Evolutionary conservation across 2,797 vertebrate species (phyloP), one percentile per base, ranked within the genome.

Genomic region (Selene dorsalis): DNA sequence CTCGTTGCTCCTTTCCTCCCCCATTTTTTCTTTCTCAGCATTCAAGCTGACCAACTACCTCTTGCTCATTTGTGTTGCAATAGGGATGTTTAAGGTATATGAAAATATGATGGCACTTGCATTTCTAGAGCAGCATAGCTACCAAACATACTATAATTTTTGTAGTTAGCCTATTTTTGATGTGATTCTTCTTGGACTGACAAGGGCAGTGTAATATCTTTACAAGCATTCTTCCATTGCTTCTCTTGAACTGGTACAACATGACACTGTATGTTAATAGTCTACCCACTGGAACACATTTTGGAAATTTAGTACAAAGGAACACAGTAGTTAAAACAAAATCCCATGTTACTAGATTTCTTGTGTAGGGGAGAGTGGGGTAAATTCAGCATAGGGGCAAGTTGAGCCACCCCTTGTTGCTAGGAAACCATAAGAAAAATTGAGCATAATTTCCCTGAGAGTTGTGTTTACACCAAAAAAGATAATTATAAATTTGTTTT

Each of bases 21-120:
- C 20, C 9, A 56, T 39, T 28, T 68, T 32, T 43, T 69, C 56
- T 64, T 50, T 78, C 43, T 63, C 32, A 50, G 17, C 4, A 48
- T 52, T 61, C 3, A 77, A 50, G 30, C 32, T 69, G 38, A 70
- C 28, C 3, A 64, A 35, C 16, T 24, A 45, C 45, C 53, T 11
- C 22, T 64, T 47, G 38, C 45, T 35, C 6, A 56, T 39, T 69
- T 2, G 50, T 73, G 3, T 30, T 32, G 55, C 5, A 35, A 24
- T 62, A 53, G 12, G 2, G 28, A 26, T 43, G 59, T 38, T 35
- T 8, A 61, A 59, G 43, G n/a, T 48, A 41, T 8, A 50, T 57
- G 39, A 41, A 41, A 41, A 14, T 41, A 1, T 43, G 14, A 43
- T 16, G 4, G 41, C 14, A 48, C 18, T 48, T 20, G 45, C 14